Evolutionary conservation across 2,797 vertebrate species (phyloP).

Genomic region (Thaleichthys pacificus): DNA sequence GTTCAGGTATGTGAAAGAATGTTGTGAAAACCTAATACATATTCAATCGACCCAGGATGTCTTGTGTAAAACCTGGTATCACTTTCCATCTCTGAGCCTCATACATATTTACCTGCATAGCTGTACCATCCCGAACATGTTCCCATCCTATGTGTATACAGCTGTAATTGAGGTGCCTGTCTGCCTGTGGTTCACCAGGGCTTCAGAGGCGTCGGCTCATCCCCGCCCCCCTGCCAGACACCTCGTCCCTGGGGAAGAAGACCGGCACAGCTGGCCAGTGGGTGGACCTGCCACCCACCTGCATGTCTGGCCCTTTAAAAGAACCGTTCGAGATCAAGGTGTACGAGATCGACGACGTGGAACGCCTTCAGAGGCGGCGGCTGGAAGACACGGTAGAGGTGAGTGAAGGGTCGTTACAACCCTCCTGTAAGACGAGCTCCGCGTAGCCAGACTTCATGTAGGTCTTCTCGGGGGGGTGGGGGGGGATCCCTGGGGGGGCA

Average conservation of each 20-base stretch:
- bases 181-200: constrained; percentile 58
- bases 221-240: constrained; percentile 90
- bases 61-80: constrained; percentile 44
- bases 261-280: constrained; percentile 86
- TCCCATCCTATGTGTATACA: constrained; percentile 32
- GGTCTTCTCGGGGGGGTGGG: constrained; percentile 42
- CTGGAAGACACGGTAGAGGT: constrained; percentile 81
- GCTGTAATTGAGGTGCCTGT: constrained; percentile 31
- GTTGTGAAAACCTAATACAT: constrained; percentile 52
- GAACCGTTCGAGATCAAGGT: constrained; percentile 99
- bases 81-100: constrained; percentile 50
- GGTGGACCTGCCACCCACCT: constrained; percentile 89
- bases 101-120: constrained; percentile 57
- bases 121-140: constrained; percentile 31
- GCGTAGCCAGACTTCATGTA: constrained; percentile 34
- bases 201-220: constrained; percentile 93
- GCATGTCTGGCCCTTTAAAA: constrained; percentile 86
- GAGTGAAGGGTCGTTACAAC: constrained; percentile 43
- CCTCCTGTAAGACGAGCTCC: not conserved
- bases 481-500: constrained; percentile 31
- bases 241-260: constrained; percentile 88
- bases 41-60: constrained; percentile 44
- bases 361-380: constrained; percentile 88
- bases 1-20: constrained; percentile 35
- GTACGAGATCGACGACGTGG: constrained; percentile 98